These are phyloP conservation scores for Geodia barretti DNA, from an alignment of 37 sponge, comb jelly and placozoan species.

Conservation along the genomic window DNA sequence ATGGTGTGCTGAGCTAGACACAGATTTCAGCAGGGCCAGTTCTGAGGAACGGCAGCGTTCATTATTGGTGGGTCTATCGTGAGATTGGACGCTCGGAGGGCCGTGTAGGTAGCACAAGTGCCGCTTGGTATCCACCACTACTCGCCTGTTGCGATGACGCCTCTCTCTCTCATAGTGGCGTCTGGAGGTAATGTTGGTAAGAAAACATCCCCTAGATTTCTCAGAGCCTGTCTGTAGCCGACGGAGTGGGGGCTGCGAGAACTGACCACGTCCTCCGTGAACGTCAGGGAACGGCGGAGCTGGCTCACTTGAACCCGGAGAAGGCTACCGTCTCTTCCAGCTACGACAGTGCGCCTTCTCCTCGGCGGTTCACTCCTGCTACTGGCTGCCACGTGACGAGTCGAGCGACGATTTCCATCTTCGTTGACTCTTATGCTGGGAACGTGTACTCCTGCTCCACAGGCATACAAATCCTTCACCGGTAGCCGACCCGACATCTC, in stretches of 20 bases:
- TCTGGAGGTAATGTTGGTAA: too few relatives aligned
- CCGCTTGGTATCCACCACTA: not conserved
- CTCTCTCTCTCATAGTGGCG: too few relatives aligned
- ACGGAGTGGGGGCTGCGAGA: slow-evolving; percentile 22
- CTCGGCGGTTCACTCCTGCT: not conserved
- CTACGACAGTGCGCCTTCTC: not conserved
- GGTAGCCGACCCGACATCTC: not conserved
- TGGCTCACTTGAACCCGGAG: slow-evolving; percentile 12
- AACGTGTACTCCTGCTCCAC: slow-evolving; percentile 14
- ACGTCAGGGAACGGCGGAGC: slow-evolving; percentile 21
- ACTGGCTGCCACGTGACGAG: not conserved
- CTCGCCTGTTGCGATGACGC: too few relatives aligned
- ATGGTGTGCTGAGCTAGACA: too few relatives aligned
- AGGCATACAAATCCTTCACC: slow-evolving; percentile 21
- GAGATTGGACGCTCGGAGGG: not conserved
- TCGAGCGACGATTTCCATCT: not conserved
- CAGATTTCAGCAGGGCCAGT: too few relatives aligned
- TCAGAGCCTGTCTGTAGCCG: slow-evolving; percentile 24
- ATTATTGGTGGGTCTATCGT: not conserved
- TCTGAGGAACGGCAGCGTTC: too few relatives aligned
- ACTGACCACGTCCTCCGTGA: slow-evolving; percentile 55
- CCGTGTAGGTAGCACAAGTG: not conserved
- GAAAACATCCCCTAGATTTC: too few relatives aligned
- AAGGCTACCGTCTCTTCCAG: not conserved
- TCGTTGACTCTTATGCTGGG: not conserved